A percentile compares a stretch with the other conserved stretches of the same genome.
phyloP scores from a whole-genome alignment of 2,113 vertebrate species.

The Parotia lawesii region DNA sequence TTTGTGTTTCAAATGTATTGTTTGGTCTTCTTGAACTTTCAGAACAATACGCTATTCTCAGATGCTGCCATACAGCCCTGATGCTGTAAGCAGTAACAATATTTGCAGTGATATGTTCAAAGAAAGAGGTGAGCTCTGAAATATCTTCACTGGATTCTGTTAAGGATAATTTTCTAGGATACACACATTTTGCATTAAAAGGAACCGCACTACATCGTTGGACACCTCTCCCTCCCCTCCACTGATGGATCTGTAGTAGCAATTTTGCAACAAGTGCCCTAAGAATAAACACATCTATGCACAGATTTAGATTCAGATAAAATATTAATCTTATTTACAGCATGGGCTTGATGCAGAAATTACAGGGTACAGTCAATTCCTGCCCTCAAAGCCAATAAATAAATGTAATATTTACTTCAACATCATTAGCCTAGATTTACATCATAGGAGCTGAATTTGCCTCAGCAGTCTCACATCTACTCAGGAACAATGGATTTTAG shows the following conservation, averaged over 20 bases:
- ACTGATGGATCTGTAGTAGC: neutral
- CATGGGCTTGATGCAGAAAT: neutral
- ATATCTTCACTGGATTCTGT: neutral
- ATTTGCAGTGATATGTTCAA: neutral
- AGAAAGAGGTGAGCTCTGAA: neutral
- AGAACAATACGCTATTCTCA: neutral
- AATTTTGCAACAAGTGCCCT: neutral
- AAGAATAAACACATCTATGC: neutral
- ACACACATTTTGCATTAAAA: neutral
- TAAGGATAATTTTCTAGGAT: neutral
- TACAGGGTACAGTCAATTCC: neutral
- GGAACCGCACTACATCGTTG: neutral
- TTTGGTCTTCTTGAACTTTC: neutral
- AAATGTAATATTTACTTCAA: neutral
- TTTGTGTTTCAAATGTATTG: neutral
- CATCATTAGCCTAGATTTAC: neutral
- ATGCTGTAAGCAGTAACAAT: neutral
- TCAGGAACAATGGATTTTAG: neutral
- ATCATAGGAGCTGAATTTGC: neutral
- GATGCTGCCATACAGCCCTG: neutral
- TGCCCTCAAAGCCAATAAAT: neutral
- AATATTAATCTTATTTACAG: neutral
- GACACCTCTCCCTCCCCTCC: neutral
- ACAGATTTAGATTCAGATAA: neutral
- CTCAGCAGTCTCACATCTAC: neutral